Evolutionary conservation across 2,113 vertebrate species (phyloP).

Genomic region (Larimichthys crocea): DNA sequence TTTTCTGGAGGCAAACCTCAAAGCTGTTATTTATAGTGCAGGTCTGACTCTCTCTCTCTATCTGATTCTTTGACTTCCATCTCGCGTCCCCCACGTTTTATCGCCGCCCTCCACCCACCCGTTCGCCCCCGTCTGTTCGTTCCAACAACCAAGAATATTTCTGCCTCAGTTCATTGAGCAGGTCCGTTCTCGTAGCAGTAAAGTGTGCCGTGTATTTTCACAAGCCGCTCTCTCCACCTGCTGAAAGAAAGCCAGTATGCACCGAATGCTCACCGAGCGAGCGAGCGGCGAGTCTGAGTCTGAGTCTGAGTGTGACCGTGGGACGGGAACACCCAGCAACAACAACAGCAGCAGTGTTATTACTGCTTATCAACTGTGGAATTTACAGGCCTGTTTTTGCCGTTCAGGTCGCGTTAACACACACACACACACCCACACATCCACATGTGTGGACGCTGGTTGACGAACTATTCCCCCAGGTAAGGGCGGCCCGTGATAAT

Average conservation of each 20-base stretch:
- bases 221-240: conserved; percentile 39
- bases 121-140: background rate
- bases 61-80: conserved; percentile 49
- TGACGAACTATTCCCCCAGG: conserved; percentile 47
- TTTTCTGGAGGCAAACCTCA: conserved; percentile 69
- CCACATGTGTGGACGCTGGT: conserved; percentile 18
- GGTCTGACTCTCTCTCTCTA: conserved; percentile 27
- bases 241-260: conserved; percentile 35
- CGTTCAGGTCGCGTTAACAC: conserved; percentile 50
- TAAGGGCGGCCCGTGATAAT: conserved; percentile 47
- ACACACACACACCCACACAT: conserved; percentile 25
- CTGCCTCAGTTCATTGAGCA: conserved; percentile 45
- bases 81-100: conserved; percentile 6
- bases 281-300: conserved; percentile 19
- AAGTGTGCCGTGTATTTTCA: conserved; percentile 42
- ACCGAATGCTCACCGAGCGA: conserved; percentile 33
- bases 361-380: conserved; percentile 62
- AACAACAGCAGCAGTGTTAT: conserved; percentile 41
- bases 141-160: conserved; percentile 29
- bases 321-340: conserved; percentile 18
- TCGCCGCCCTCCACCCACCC: conserved; percentile 30
- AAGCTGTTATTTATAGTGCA: conserved; percentile 68
- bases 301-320: conserved; percentile 10
- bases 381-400: conserved; percentile 67
- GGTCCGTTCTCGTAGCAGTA: conserved; percentile 32